Base-by-base conservation (phyloP, 2,113 vertebrate genomes). In the Triplophysa rosa region DNA sequence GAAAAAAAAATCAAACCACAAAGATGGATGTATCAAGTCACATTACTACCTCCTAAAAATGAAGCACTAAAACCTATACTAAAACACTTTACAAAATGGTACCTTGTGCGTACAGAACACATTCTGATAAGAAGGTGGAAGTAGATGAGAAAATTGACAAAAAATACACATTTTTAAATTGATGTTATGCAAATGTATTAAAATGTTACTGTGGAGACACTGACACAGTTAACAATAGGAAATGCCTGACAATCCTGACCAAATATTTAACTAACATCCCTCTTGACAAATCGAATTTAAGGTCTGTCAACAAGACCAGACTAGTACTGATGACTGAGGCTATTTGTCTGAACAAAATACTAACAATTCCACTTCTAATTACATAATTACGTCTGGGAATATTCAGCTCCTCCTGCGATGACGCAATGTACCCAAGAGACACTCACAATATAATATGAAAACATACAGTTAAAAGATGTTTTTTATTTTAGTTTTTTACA, bases 201-300 rank as follows among this genome's bases (percentile, higher is more conserved):
- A 19, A 10, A 47, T 42, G 26, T 40, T n/a, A 3, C 45, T 40
- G 9, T 82, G 58, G 33, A 65, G 69, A 68, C 59, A 58, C 13
- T 40, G 52, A 19, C 62, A 23, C 9, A 26, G 52, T 63, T 19
- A 45, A 68, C 58, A 76, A 77, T 58, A 33, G 19, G 47, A 59
- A 59, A 64, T 49, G 61, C 29, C 54, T 67, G 52, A 81, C 45
- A 54, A 77, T 54, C 29, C 42, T 67, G 71, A 62, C 56, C 62
- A 83, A 83, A 76, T 56, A 79, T 72, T 75, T 66, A 67, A 56
- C 45, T 9, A 71, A 49, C 33, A 11, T 73, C 40, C 40, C 67
- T 66, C 61, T 72, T 67, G 67, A 71, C 82, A 83, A 86, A 86
- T 86, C 59, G 63, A 74, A 83, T 86, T 86, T 76, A 72, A 77